Conservation (phyloP, 2,797 vertebrate species). For the Urophycis tenuis region DNA sequence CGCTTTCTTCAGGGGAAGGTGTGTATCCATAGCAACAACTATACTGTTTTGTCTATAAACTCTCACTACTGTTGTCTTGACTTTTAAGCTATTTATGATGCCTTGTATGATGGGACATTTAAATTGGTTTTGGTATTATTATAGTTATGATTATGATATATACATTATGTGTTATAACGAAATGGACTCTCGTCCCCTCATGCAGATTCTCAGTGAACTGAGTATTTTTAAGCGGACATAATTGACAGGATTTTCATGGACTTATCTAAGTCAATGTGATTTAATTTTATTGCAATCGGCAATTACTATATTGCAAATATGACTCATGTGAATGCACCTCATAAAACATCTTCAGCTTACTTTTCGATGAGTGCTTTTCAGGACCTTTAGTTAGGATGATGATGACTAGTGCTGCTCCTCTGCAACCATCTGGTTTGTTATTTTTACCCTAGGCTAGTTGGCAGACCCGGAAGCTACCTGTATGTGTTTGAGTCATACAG, state of each 20-base stretch:
- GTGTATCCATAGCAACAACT: slow-evolving; percentile 34
- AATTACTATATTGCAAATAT: neutral
- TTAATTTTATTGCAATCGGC: neutral
- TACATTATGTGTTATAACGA: neutral
- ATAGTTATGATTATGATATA: no score
- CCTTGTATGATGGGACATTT: neutral
- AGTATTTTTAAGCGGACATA: no score
- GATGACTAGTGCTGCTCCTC: neutral
- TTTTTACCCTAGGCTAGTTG: slow-evolving; percentile 75
- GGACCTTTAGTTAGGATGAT: neutral
- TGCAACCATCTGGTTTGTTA: neutral
- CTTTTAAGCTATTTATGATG: neutral
- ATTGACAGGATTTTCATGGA: no score
- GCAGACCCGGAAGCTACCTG: slow-evolving; percentile 88
- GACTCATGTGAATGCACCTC: neutral
- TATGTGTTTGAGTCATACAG: slow-evolving; percentile 95
- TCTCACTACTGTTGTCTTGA: neutral
- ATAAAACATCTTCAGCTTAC: neutral
- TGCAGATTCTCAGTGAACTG: no score
- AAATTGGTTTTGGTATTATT: no score
- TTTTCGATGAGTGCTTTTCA: neutral
- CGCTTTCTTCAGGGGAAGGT: slow-evolving; percentile 97
- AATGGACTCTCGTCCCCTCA: no score
- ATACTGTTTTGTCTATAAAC: neutral
- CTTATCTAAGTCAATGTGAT: neutral